Base-by-base conservation (phyloP, 2,113 vertebrate genomes). In the Synodontis membranacea region DNA sequence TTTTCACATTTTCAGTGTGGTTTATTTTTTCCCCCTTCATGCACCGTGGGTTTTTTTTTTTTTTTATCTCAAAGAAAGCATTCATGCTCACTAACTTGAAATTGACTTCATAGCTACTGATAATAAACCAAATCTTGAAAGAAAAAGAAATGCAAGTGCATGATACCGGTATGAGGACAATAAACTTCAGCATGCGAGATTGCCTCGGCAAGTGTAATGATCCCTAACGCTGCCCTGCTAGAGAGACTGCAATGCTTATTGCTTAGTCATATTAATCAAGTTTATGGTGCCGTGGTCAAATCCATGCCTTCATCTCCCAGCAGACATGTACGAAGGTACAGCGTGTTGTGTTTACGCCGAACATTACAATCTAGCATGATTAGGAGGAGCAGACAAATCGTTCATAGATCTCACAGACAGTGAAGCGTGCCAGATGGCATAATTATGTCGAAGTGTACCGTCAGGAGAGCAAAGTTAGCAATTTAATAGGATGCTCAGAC, bases 211-310 rank as follows among this genome's bases (percentile, higher is more conserved):
- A 39, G 84, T 84, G 37, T 88, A 90, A 89, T 87, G 86, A 87
- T 87, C 86, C 88, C 50, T 31, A 74, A 84, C 76, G 48, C 72
- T 25, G 44, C 21, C 62, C 84, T 12, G 50, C 72, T 86, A 48
- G 46, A 88, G 88, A 82, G 37, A 78, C 75, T 76, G 56, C 14
- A 50, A 72, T 86, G 80, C 76, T 84, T 80, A 87, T 86, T 81
- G 85, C 78, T 88, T 87, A 87, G 87, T 84, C 84, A 85, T 74
- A 68, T 88, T 84, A 75, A 87, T 89, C 86, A 82, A 86, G 82
- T 88, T 68, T 84, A 84, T 80, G 83, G 54, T 31, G 75, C 82
- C 28, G 37, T 81, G 85, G 56, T 56, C 68, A 78, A 87, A 75
- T 52, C 68, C 42, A 4, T 68, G 68, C 68, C 17, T 74, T 64